Percentiles rank a stretch among this genome's conserved stretches.
Conservation (phyloP, 2,888 invertebrate species). For the Fragum fragum region DNA sequence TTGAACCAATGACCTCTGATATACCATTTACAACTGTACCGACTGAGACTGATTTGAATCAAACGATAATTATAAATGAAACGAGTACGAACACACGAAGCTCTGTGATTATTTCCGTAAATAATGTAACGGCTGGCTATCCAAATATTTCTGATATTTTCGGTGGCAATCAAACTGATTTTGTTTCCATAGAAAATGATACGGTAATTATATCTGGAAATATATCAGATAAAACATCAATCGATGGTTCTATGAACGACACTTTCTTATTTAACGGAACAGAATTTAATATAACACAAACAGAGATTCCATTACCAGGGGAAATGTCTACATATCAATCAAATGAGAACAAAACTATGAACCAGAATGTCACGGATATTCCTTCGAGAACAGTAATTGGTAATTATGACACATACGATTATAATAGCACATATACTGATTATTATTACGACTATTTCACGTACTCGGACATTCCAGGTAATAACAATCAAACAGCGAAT, state of each 20-base stretch:
- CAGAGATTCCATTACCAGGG: background rate
- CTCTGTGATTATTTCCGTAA: background rate
- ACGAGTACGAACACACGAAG: background rate
- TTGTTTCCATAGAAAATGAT: background rate
- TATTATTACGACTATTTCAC: slow-evolving; percentile 18
- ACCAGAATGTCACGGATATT: background rate
- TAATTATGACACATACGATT: slow-evolving; percentile 11
- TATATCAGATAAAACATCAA: background rate
- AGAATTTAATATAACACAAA: background rate
- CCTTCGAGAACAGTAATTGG: background rate
- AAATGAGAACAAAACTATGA: background rate
- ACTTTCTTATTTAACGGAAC: background rate
- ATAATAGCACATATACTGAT: background rate
- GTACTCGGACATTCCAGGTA: slow-evolving; percentile 7
- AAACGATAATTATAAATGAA: background rate
- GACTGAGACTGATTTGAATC: background rate
- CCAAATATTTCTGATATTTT: background rate
- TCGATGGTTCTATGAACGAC: background rate
- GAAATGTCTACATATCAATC: background rate
- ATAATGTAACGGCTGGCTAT: background rate
- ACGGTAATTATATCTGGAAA: background rate
- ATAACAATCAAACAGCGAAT: background rate
- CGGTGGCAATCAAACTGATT: background rate
- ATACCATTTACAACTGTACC: background rate
- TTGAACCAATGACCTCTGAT: background rate